Percentiles rank a stretch among this genome's conserved stretches.
Evolutionary conservation across 2,888 invertebrate species (phyloP).

Genomic region (Amaurobius ferox): DNA sequence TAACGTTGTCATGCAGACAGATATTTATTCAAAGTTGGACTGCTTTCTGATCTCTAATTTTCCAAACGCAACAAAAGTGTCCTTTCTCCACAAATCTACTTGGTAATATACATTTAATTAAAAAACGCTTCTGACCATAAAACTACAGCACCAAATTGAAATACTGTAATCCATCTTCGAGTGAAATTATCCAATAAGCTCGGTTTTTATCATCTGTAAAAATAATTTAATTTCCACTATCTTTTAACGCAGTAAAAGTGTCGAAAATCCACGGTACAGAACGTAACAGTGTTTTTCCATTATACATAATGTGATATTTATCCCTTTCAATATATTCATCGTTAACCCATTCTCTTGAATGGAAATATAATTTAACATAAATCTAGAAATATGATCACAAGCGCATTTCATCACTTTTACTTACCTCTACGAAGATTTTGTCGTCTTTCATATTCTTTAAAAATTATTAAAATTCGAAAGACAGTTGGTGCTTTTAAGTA

Average conservation of each 20-base stretch:
- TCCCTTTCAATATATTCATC: constrained; percentile 58
- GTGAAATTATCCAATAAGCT: no score
- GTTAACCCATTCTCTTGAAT: constrained; percentile 52
- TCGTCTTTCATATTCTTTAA: constrained; percentile 2
- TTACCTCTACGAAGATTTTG: constrained; percentile 35
- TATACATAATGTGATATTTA: constrained; percentile 43
- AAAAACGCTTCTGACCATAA: no score
- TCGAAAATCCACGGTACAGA: neutral
- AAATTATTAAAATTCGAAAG: constrained; percentile 9
- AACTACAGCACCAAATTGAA: no score
- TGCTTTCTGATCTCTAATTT: no score
- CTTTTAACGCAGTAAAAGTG: neutral
- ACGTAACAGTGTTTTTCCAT: constrained; percentile 53
- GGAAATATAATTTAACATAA: constrained; percentile 51
- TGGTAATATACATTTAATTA: no score
- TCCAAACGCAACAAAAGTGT: no score
- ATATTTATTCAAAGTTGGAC: no score
- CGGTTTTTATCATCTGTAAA: neutral
- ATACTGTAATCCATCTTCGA: no score
- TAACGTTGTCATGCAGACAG: no score
- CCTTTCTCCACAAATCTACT: no score
- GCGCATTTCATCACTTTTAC: constrained; percentile 52
- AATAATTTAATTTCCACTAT: neutral
- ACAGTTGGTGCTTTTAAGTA: constrained; percentile 60
- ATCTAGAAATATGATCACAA: constrained; percentile 46